Evolutionary conservation across 2,888 invertebrate species (phyloP).

Genomic region (Temnothorax unifasciatus): DNA sequence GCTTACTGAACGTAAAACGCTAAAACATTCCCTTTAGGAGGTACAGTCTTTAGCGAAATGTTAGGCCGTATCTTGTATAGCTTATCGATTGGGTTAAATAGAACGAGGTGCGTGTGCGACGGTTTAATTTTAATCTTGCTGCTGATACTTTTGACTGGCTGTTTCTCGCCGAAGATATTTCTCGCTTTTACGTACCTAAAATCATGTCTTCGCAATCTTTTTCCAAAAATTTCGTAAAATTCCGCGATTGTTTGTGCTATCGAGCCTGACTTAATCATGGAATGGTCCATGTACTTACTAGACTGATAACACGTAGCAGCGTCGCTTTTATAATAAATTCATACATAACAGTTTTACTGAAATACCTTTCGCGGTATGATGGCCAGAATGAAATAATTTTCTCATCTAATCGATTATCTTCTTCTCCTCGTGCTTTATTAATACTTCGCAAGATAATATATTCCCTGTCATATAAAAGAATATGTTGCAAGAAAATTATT

Average conservation of each 20-base stretch:
- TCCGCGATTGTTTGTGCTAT: constrained; percentile 2
- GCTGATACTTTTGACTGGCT: constrained; percentile 19
- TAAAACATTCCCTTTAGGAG: constrained; percentile 42
- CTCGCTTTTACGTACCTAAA: constrained; percentile 6
- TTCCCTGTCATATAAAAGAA: background rate
- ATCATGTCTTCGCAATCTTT: background rate
- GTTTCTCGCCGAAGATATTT: constrained; percentile 20
- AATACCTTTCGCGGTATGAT: constrained; percentile 60
- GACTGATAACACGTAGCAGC: constrained; percentile 52
- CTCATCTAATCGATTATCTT: constrained; percentile 17
- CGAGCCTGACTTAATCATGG: constrained; percentile 38
- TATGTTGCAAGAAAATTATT: constrained; percentile 33
- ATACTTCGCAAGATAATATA: background rate
- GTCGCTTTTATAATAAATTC: constrained; percentile 32
- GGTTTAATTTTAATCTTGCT: constrained; percentile 8
- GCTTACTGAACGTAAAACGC: constrained; percentile 55
- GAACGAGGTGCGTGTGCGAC: background rate
- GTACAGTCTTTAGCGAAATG: constrained; percentile 58
- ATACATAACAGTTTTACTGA: constrained; percentile 43
- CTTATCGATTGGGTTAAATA: constrained; percentile 56
- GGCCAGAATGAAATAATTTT: constrained; percentile 16
- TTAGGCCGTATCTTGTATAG: constrained; percentile 61
- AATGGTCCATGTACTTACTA: constrained; percentile 70
- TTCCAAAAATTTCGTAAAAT: background rate
- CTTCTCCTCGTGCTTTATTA: constrained; percentile 5